A percentile compares a stretch with the other conserved stretches of the same genome.
Conservation (phyloP, 2,113 vertebrate genomes). For the Mormyrus iriodes region DNA sequence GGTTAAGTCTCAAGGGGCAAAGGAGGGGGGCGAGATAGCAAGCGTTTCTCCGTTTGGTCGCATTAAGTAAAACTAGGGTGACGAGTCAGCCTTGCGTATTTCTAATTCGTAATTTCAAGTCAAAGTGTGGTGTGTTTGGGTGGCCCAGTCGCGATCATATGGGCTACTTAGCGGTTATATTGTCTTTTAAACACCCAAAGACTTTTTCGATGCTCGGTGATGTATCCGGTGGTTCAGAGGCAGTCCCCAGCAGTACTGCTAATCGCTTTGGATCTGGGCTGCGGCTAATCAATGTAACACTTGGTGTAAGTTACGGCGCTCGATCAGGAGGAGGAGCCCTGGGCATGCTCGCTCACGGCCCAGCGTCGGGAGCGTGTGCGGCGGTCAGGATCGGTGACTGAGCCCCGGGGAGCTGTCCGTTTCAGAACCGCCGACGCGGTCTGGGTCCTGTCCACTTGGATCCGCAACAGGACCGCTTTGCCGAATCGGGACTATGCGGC, state of each 20-base stretch:
- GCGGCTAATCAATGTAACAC: neutral
- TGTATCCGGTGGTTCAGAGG: neutral
- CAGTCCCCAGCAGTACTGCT: neutral
- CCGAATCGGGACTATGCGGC: neutral
- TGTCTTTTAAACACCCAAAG: neutral
- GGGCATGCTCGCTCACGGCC: conserved; percentile 16
- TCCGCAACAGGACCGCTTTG: neutral
- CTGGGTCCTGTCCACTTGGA: neutral
- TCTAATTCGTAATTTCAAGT: neutral
- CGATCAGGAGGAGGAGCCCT: neutral
- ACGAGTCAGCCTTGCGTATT: neutral
- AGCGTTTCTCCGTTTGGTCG: neutral
- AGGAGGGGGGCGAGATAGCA: neutral
- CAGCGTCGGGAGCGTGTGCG: neutral
- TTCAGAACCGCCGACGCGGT: conserved; percentile 30
- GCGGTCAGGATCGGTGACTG: neutral
- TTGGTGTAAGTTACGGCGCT: neutral
- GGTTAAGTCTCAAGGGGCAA: neutral
- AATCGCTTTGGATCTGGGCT: neutral
- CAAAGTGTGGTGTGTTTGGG: neutral
- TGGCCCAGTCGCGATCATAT: neutral
- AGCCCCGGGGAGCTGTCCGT: conserved; percentile 30
- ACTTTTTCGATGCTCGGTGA: neutral
- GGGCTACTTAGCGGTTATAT: neutral
- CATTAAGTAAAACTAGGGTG: neutral